Base-by-base conservation (phyloP, 1,140 invertebrate species). In the Saccostrea glomerata region DNA sequence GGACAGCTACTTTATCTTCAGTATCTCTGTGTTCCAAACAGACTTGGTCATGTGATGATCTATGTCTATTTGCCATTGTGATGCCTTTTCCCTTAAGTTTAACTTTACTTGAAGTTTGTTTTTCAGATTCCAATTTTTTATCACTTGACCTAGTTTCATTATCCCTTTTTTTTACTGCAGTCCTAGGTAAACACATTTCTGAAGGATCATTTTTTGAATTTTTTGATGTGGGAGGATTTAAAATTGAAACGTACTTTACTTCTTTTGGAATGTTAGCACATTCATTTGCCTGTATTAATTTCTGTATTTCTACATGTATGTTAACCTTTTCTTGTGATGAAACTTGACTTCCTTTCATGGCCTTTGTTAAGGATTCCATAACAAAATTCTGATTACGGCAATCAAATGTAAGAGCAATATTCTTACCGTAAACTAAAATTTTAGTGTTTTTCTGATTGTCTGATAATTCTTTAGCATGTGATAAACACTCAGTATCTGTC, bases 341-440 rank as follows among this genome's bases (percentile, higher is more conserved):
- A 83, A 11, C 47, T 47, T 40, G 30, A 83, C 20, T 83, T n/a
- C 56, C 25, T 47, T 56, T 60, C 84, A 85, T 85, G 54, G 84
- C 84, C 60, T 85, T 85, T 25, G 56, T 56, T 7, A 85, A 15
- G 56, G 84, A 85, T 11, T 85, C 55, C 84, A 85, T 85, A 11
- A 85, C 84, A 60, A 55, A 58, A n/a, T 77, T 83, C 73, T 86
- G 56, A 84, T 89, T 83, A 73, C 86, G 84, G 60, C 86, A 86
- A 25, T 89, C 89, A 88, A 90, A 90, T 60, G 89, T 90, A 15
- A 90, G 25, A 12, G 86, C 87, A 73, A 90, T 90, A 13, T 86
- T 90, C 86, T 90, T 90, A 40, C 89, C 89, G 88, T 88, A 87
- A n/a, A 88, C 87, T 56, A 87, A 73, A 23, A 90, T 85, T 88